Evolutionary conservation across 1,140 invertebrate genomes (phyloP), one percentile per base, ranked within the genome.

Genomic region (Conopomorpha cramerella): DNA sequence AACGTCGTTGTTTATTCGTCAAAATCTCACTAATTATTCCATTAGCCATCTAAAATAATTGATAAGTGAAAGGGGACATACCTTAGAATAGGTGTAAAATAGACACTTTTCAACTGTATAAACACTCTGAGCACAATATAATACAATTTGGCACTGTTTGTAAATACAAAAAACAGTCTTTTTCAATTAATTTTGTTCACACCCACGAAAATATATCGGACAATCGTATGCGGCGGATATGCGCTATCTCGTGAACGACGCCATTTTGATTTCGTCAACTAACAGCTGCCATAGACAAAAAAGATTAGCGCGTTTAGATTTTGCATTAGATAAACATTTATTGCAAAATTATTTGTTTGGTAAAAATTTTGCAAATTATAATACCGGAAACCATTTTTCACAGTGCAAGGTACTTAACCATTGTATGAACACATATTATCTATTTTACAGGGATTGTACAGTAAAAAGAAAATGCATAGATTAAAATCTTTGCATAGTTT

Each of bases 201-300:
- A 59, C 53, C 40, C 61, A 53, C 58, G 49, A 56, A 58, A 58
- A 53, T 56, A 51, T 48, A 46, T 47, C 50, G 50, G 36, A 41
- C 40, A 34, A 36, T 35, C 29, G 51, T 70, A 58, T 68, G 65
- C 67, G 63, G 65, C 62, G 51, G 58, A 70, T 70, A 61, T 59
- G 63, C 56, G 55, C 62, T 68, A 72, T 56, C 49, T 55, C 54
- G 54, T 64, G 64, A 72, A 68, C 60, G 67, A 72, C 67, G 67
- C 71, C 67, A 76, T 76, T 72, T 76, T 76, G 67, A 76, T 72
- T 70, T 76, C 71, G 71, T 76, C 71, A 72, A 72, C 67, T 76
- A 68, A 32, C 15, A 16, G 55, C 46, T 35, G 33, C 48, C 41
- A 66, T 45, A 70, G 57, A 71, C 58, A 65, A 68, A 23, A 52